Evolutionary conservation across 2,888 invertebrate species (phyloP).

Genomic region (Glyphotaelius pellucidus): DNA sequence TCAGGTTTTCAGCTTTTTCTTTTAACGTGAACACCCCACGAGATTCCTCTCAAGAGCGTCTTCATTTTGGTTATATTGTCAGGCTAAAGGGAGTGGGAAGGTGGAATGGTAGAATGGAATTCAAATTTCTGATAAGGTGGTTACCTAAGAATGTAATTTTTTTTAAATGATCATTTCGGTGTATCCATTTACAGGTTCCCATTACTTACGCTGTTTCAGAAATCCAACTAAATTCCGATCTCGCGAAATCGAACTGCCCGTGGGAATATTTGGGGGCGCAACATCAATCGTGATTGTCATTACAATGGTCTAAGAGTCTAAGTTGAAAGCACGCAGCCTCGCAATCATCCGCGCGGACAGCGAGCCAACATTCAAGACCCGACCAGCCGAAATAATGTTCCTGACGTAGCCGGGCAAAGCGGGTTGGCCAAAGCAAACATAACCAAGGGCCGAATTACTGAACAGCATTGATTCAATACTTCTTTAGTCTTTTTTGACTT

Average conservation of each 20-base stretch:
- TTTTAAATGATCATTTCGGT: background rate
- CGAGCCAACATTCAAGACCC: background rate
- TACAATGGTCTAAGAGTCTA: slow-evolving; percentile 22
- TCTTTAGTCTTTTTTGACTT: no score
- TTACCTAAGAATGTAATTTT: no score
- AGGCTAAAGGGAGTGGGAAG: no score
- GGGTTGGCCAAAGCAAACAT: background rate
- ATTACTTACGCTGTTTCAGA: background rate
- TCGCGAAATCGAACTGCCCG: slow-evolving; percentile 24
- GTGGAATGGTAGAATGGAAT: no score
- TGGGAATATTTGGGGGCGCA: background rate
- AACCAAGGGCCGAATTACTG: background rate
- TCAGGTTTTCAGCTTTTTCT: no score
- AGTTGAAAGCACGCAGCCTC: slow-evolving; percentile 12
- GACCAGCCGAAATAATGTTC: background rate
- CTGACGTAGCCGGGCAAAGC: background rate
- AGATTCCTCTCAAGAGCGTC: no score
- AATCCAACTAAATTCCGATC: slow-evolving; percentile 2
- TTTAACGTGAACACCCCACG: no score
- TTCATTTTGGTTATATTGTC: no score
- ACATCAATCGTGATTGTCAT: slow-evolving; percentile 43
- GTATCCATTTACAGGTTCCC: background rate
- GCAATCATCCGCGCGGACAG: slow-evolving; percentile 26
- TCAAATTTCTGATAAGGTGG: no score
- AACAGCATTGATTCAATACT: background rate